These are phyloP conservation scores for Drosophila monieri DNA, from an alignment of 2,888 invertebrate genomes.

Conservation along the genomic window DNA sequence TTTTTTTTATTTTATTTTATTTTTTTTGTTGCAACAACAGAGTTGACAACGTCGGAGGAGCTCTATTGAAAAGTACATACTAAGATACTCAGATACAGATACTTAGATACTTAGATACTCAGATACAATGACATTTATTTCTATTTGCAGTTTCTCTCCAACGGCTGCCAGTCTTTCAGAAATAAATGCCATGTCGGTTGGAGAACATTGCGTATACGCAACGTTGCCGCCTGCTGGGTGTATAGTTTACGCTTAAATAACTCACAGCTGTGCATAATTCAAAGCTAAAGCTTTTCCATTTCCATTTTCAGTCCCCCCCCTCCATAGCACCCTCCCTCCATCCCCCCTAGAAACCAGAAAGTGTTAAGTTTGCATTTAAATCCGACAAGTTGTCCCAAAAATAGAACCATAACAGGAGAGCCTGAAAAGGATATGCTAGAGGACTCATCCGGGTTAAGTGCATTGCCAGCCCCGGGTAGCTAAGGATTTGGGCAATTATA, in stretches of 20 bases:
- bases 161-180: conserved; percentile 6
- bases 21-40: conserved; percentile 36
- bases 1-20: conserved; percentile 31
- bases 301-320: no score
- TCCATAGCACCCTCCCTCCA: no score
- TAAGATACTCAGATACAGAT: conserved; percentile 3
- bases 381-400: not conserved
- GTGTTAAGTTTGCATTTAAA: conserved; percentile 9
- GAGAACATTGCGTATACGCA: conserved; percentile 59
- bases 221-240: conserved; percentile 38
- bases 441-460: conserved; percentile 37
- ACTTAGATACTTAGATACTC: not conserved
- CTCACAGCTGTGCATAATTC: conserved; percentile 54
- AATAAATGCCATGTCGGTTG: conserved; percentile 12
- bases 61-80: conserved; percentile 31
- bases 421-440: not conserved
- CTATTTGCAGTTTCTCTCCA: conserved; percentile 51
- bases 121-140: conserved; percentile 55
- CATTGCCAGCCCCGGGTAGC: not conserved
- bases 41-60: conserved; percentile 4
- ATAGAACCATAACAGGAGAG: no score
- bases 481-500: conserved; percentile 22
- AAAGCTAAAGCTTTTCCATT: conserved; percentile 7
- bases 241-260: conserved; percentile 59
- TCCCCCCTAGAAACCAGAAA: no score